Conservation (phyloP, 2,888 invertebrate genomes). For the Troglohyphantes excavatus region DNA sequence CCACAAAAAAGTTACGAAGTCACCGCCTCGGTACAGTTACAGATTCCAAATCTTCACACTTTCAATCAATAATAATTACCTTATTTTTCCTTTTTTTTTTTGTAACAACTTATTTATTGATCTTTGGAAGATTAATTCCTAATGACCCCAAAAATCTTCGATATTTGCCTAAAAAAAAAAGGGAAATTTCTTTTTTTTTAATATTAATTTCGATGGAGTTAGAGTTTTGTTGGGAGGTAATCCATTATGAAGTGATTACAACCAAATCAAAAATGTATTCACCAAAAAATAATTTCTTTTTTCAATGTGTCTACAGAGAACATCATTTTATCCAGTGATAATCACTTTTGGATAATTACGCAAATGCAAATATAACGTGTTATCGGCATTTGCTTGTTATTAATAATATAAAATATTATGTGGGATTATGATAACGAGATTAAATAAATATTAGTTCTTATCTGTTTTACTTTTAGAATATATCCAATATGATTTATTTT, state of each 20-base stretch:
- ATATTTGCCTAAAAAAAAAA: not conserved
- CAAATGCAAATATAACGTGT: too few relatives aligned
- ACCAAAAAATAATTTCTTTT: not conserved
- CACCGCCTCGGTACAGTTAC: not conserved
- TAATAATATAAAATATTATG: too few relatives aligned
- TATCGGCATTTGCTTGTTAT: too few relatives aligned
- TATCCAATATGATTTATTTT: too few relatives aligned
- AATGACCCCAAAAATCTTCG: constrained; percentile 46
- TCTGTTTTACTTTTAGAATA: too few relatives aligned
- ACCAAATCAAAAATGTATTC: not conserved
- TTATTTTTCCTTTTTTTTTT: not conserved
- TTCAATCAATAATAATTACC: constrained; percentile 33
- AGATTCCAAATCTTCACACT: not conserved
- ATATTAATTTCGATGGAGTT: not conserved
- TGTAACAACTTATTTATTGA: constrained; percentile 46
- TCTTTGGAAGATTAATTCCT: constrained; percentile 41
- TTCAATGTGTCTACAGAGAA: not conserved
- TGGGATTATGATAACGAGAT: too few relatives aligned
- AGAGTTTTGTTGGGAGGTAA: not conserved
- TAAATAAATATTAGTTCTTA: too few relatives aligned
- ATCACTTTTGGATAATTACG: not conserved
- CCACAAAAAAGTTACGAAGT: constrained; percentile 1
- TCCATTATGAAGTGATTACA: constrained; percentile 37
- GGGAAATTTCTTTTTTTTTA: not conserved
- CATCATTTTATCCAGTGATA: not conserved